These are phyloP conservation scores for Indri indri DNA, from an alignment of 2,113 vertebrate genomes.

Conservation along the genomic window DNA sequence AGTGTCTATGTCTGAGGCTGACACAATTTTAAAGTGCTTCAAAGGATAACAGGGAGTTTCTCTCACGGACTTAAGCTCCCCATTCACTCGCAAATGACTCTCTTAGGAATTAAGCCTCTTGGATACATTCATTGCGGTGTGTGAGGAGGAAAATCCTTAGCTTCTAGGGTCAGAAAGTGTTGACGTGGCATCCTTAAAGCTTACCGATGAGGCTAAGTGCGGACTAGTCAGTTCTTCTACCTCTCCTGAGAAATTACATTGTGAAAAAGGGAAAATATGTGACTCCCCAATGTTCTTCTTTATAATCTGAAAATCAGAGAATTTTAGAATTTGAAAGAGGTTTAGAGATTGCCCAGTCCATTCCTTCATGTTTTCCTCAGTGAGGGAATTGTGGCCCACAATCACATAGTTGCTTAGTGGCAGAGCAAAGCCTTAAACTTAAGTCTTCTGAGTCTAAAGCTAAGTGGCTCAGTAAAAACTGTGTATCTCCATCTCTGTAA, in stretches of 20 bases:
- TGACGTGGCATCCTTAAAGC: not conserved
- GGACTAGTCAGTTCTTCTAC: not conserved
- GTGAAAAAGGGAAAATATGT: not conserved
- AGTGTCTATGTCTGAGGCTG: not conserved
- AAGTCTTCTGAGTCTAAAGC: not conserved
- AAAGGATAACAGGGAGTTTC: slow-evolving; percentile 32
- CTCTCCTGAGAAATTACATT: not conserved
- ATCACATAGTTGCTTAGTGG: not conserved
- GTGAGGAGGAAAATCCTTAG: not conserved
- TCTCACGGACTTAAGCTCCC: not conserved
- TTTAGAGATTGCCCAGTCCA: not conserved
- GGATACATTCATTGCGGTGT: not conserved
- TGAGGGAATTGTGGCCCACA: not conserved
- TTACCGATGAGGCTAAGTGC: not conserved
- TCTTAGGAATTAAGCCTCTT: not conserved
- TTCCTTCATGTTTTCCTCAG: not conserved
- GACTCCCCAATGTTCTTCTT: not conserved
- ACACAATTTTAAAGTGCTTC: not conserved
- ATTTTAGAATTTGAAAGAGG: not conserved
- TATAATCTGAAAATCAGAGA: not conserved
- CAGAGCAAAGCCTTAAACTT: not conserved
- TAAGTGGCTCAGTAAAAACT: not conserved
- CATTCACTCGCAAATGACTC: not conserved
- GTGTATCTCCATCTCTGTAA: not conserved
- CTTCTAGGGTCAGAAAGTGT: not conserved